Percentiles rank a stretch among this genome's conserved stretches.
Conservation (phyloP, 2,888 invertebrate species). For the Parochlus steinenii region DNA sequence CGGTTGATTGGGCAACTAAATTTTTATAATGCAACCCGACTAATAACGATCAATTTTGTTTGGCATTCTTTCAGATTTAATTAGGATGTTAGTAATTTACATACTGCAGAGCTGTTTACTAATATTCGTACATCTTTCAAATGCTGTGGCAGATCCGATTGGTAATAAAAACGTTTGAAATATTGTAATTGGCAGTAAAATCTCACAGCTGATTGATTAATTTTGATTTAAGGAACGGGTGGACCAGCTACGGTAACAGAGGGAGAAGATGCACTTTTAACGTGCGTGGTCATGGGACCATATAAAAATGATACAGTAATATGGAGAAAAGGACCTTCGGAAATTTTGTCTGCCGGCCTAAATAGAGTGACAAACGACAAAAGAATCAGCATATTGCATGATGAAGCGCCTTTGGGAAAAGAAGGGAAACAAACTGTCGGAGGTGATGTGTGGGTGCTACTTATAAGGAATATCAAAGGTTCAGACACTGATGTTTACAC, state of each 20-base stretch:
- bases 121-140: too few relatives aligned
- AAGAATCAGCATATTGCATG: conserved; percentile 56
- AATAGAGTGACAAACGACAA: conserved; percentile 59
- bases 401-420: conserved; percentile 30
- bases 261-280: conserved; percentile 64
- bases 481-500: conserved; percentile 64
- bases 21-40: too few relatives aligned
- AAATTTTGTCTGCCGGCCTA: conserved; percentile 58
- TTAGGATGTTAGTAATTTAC: too few relatives aligned
- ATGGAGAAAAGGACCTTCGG: conserved; percentile 54
- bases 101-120: too few relatives aligned
- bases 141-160: conserved; percentile 21
- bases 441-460: conserved; percentile 72
- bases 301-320: conserved; percentile 46
- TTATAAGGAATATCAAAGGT: conserved; percentile 50
- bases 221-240: conserved; percentile 22
- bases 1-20: too few relatives aligned
- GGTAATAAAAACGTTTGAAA: conserved; percentile 10
- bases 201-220: conserved; percentile 5
- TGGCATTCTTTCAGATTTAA: too few relatives aligned
- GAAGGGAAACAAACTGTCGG: conserved; percentile 33
- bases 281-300: conserved; percentile 57
- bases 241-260: conserved; percentile 35
- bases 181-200: too few relatives aligned
- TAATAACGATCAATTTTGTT: too few relatives aligned